phyloP scores from a whole-genome alignment of 1,140 invertebrate genomes.

The Drosophila kurseongensis region DNA sequence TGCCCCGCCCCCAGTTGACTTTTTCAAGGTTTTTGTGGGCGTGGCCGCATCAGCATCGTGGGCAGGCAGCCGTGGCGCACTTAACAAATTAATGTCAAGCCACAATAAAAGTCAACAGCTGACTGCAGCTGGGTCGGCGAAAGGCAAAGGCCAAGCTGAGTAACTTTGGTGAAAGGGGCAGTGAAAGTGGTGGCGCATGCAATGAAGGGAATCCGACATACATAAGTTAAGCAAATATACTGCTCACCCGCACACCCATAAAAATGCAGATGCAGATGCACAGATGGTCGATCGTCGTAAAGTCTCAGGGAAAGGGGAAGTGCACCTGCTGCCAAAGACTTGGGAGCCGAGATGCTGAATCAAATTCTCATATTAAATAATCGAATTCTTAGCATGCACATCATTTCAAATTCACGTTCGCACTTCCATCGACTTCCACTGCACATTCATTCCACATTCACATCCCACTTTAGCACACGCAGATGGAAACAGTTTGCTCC shows the following conservation, averaged over 20 bases:
- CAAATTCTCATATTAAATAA: constrained; percentile 50
- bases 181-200: constrained; percentile 13
- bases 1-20: constrained; percentile 35
- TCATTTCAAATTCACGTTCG: constrained; percentile 40
- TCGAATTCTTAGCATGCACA: constrained; percentile 39
- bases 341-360: constrained; percentile 19
- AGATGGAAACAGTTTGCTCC: constrained; percentile 6
- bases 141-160: constrained; percentile 48
- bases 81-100: constrained; percentile 83
- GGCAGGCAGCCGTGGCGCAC: constrained; percentile 57
- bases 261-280: constrained; percentile 40
- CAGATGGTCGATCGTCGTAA: constrained; percentile 17
- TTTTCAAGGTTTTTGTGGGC: constrained; percentile 15
- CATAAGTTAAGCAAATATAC: constrained; percentile 45
- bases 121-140: constrained; percentile 35
- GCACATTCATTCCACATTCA: constrained; percentile 14
- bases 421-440: constrained; percentile 18
- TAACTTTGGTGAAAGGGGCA: constrained; percentile 9
- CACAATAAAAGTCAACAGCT: constrained; percentile 83
- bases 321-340: constrained; percentile 30
- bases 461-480: constrained; percentile 4
- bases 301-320: constrained; percentile 2
- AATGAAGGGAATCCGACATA: constrained; percentile 32
- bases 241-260: constrained; percentile 11
- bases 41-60: constrained; percentile 1